Base-by-base conservation (phyloP, 2,797 vertebrate genomes). In the Neosilurus mollespiculum region DNA sequence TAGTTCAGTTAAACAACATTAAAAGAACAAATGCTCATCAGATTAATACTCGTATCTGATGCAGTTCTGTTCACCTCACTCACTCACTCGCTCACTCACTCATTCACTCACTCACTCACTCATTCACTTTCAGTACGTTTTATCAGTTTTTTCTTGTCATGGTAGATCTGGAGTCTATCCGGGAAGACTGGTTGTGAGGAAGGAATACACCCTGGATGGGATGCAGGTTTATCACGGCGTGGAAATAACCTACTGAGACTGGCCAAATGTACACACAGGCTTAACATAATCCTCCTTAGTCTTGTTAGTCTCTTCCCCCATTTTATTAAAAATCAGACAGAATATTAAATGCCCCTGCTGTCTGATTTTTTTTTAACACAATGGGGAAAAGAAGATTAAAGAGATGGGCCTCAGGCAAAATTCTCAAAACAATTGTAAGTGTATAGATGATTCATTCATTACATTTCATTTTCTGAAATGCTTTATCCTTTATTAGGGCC, bases 261-360 rank as follows among this genome's bases (percentile, higher is more conserved):
- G 22, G 16, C 71, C 71, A 53, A 26, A 73, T 73, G 26, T 53
- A 73, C 8, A 73, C 51, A 54, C 24, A 75, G 71, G 75, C 75
- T 62, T 78, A 78, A 49, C 58, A 62, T 62, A 78, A 78, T 58
- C 34, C 58, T 49, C 58, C 14, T 78, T 43, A 78, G 34, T 49
- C 34, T 62, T 2, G 6, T 62, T 62, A 61, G 12, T 49, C 26
- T 49, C 75, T 24, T 76, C 0, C 22, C 8, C 75, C 9, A 62
- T 49, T 78, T 78, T 62, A 61, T 43, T 78, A 49, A 61, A 77
- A 75, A 73, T 34, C 9, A 37, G 26, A 30, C 18, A 0, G 58
- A 34, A 76, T 58, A 76, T 78, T n/a, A 77, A 61, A 77, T 61
- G 34, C 75, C 73, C 11, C 73, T 16, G 30, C 34, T 75, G 10